phyloP scores from a whole-genome alignment of 2,113 vertebrate species.

The Leuciscus idus region DNA sequence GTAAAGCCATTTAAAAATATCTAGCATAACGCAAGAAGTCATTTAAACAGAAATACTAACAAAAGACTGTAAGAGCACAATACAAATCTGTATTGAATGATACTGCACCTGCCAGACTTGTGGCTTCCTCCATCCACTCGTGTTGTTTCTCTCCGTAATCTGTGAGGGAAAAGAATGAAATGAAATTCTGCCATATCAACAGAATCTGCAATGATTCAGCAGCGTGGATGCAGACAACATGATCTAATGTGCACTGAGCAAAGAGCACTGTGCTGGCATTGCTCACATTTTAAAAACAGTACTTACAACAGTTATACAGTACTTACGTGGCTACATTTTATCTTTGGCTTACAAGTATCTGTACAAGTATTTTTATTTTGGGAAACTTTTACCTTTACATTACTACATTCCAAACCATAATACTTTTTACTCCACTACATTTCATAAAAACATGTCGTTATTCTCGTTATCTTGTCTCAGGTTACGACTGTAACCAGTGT shows the following conservation, averaged over 20 bases:
- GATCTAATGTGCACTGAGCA: not conserved
- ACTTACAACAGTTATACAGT: too few species aligned
- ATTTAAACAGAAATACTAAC: not conserved
- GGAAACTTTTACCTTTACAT: too few species aligned
- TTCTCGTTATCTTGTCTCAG: too few species aligned
- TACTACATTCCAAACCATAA: too few species aligned
- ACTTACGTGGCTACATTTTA: too few species aligned
- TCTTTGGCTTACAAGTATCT: too few species aligned
- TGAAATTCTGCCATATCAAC: slow-evolving; percentile 16
- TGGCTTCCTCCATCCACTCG: slow-evolving; percentile 69
- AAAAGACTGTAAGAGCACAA: not conserved
- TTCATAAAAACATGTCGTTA: too few species aligned
- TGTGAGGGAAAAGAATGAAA: slow-evolving; percentile 30
- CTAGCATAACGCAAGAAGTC: not conserved
- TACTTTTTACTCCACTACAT: too few species aligned
- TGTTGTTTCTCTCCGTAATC: slow-evolving; percentile 75
- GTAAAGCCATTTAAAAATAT: not conserved
- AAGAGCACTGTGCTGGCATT: not conserved
- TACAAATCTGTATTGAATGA: not conserved
- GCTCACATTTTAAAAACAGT: too few species aligned
- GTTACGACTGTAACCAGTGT: too few species aligned
- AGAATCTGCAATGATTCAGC: not conserved
- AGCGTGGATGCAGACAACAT: not conserved
- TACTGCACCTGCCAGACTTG: slow-evolving; percentile 83
- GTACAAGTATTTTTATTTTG: too few species aligned